Evolutionary conservation across 1,140 invertebrate species (phyloP).

Genomic region (Pogonus chalceus): DNA sequence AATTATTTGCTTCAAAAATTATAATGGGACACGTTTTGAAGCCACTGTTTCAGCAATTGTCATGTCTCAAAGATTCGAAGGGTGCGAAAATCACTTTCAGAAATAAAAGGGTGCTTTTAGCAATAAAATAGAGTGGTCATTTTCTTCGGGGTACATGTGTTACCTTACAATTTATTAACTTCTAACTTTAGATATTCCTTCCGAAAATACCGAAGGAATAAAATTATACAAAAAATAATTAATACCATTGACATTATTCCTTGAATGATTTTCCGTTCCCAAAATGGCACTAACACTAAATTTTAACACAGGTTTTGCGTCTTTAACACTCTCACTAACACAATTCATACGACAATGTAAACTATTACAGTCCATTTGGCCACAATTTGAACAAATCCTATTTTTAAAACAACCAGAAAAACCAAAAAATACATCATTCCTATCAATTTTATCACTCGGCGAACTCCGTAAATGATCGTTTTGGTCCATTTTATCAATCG

Average conservation of each 20-base stretch:
- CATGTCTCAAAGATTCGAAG: too few relatives aligned
- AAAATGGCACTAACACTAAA: slow-evolving; percentile 88
- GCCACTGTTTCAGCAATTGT: too few relatives aligned
- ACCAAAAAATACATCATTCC: slow-evolving; percentile 26
- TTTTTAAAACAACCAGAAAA: slow-evolving; percentile 29
- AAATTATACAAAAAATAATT: neutral
- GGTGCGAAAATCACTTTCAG: too few relatives aligned
- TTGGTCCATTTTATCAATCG: slow-evolving; percentile 12
- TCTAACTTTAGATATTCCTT: too few relatives aligned
- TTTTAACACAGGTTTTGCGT: slow-evolving; percentile 69
- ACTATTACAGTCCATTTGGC: slow-evolving; percentile 32
- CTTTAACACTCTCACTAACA: slow-evolving; percentile 20
- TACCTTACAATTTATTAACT: too few relatives aligned
- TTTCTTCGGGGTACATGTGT: too few relatives aligned
- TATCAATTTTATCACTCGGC: slow-evolving; percentile 15
- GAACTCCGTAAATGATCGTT: slow-evolving; percentile 21
- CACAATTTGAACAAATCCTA: slow-evolving; percentile 32
- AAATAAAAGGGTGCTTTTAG: neutral
- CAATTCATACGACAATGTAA: slow-evolving; percentile 29
- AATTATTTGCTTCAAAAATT: too few relatives aligned
- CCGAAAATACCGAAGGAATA: neutral
- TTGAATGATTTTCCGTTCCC: slow-evolving; percentile 40
- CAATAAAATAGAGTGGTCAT: too few relatives aligned
- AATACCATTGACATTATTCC: slow-evolving; percentile 34
- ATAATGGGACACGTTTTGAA: too few relatives aligned